These are phyloP conservation scores for Pongo abelii DNA, from an alignment of 2,113 vertebrate species.

Conservation along the genomic window DNA sequence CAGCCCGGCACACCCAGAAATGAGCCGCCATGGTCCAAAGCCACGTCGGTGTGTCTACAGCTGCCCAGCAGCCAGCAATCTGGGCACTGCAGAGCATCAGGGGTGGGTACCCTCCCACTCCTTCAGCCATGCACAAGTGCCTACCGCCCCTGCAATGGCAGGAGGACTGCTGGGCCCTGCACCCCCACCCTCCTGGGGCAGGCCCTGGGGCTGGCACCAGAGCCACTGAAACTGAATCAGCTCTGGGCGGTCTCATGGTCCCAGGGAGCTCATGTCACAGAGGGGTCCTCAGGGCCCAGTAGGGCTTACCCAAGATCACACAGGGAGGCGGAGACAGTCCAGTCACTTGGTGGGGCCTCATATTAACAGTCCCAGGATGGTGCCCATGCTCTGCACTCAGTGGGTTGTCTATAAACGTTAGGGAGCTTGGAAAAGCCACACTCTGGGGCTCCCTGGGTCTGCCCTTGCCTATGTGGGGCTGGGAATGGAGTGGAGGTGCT, in stretches of 20 bases:
- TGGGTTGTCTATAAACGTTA: not conserved
- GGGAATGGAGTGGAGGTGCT: not conserved
- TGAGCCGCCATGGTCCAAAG: not conserved
- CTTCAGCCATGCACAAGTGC: not conserved
- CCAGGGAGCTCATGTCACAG: not conserved
- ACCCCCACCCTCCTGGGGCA: too few relatives aligned
- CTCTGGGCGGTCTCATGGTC: not conserved
- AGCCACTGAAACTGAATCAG: not conserved
- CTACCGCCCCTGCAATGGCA: not conserved
- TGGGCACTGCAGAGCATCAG: rapidly evolving
- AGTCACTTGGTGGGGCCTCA: rapidly evolving
- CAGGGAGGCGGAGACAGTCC: not conserved
- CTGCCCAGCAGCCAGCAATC: not conserved
- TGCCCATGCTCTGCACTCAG: not conserved
- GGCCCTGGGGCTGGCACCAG: not conserved
- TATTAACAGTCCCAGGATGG: not conserved
- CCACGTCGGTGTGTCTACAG: not conserved
- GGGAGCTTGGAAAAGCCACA: rapidly evolving
- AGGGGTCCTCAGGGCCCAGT: not conserved
- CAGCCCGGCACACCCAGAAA: not conserved
- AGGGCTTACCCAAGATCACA: not conserved
- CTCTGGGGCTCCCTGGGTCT: not conserved
- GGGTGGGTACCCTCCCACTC: not conserved
- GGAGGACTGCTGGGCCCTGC: not conserved
- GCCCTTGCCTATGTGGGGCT: too few relatives aligned